A percentile compares a stretch with the other conserved stretches of the same genome.
phyloP scores from a whole-genome alignment of 2,888 invertebrate species.

The Lampropteryx suffumata region DNA sequence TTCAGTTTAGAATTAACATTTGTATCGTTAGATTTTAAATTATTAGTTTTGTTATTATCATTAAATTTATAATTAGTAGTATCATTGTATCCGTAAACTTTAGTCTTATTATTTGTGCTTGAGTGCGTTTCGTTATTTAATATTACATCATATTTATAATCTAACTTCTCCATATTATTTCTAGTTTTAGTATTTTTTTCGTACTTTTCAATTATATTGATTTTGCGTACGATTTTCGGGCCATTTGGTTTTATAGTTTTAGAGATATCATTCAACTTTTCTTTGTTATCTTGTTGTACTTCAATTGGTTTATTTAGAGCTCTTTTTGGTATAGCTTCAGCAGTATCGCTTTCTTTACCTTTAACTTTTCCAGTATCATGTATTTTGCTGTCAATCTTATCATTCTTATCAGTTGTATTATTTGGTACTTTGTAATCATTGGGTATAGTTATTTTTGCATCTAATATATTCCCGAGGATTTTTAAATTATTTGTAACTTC shows the following conservation, averaged over 20 bases:
- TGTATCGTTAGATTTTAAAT: too few species aligned
- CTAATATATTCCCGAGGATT: constrained; percentile 4
- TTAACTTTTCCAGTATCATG: not conserved
- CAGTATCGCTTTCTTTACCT: not conserved
- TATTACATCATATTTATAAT: too few species aligned
- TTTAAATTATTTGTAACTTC: not conserved
- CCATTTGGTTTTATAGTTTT: constrained; percentile 4
- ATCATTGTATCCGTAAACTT: too few species aligned
- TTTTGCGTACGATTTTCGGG: constrained; percentile 39
- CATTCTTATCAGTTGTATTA: not conserved
- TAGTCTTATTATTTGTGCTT: too few species aligned
- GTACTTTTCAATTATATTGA: constrained; percentile 32
- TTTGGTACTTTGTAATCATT: not conserved
- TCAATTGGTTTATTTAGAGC: too few species aligned
- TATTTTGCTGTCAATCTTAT: not conserved
- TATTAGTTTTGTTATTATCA: too few species aligned
- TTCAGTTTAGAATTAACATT: too few species aligned
- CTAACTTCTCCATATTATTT: not conserved
- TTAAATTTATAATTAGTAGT: too few species aligned
- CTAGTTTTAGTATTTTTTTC: constrained; percentile 31
- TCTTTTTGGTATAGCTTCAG: not conserved
- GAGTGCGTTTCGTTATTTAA: too few species aligned
- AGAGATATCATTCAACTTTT: too few species aligned
- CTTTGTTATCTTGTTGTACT: too few species aligned
- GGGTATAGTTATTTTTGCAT: constrained; percentile 19